Percentiles rank a stretch among this genome's conserved stretches.
Evolutionary conservation across 2,797 vertebrate genomes (phyloP).

Genomic region (Oryzias dopingdopingensis): DNA sequence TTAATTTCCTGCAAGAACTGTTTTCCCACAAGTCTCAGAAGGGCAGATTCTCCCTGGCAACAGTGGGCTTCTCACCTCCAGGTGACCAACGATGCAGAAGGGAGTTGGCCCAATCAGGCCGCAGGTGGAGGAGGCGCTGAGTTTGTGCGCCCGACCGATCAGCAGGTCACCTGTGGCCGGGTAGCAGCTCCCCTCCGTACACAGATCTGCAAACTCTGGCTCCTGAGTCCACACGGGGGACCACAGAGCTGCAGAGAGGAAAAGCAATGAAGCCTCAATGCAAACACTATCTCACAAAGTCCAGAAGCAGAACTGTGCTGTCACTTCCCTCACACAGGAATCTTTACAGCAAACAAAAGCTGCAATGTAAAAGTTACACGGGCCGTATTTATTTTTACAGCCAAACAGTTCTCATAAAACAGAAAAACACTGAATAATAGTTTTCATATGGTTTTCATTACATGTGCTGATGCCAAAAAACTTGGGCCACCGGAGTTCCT

Average conservation of each 20-base stretch:
- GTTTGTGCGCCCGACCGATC: conserved; percentile 86
- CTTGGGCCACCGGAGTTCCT: background rate
- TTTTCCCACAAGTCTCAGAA: background rate
- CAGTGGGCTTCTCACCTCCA: conserved; percentile 78
- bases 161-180: conserved; percentile 95
- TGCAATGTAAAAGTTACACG: background rate
- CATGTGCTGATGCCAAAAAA: conserved; percentile 16
- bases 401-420: background rate
- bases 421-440: conserved; percentile 8
- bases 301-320: background rate
- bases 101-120: conserved; percentile 80
- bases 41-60: background rate
- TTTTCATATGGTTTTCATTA: conserved; percentile 54
- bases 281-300: background rate
- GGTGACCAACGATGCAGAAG: conserved; percentile 92
- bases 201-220: conserved; percentile 85
- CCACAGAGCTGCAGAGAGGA: conserved; percentile 66
- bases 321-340: conserved; percentile 14
- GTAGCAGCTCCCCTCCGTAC: conserved; percentile 94
- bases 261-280: background rate
- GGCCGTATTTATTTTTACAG: background rate
- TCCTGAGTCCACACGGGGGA: conserved; percentile 62
- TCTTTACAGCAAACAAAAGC: conserved; percentile 3
- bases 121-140: conserved; percentile 88
- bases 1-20: background rate